Conservation (phyloP, 2,888 invertebrate genomes). For the Torymus tubicola region DNA sequence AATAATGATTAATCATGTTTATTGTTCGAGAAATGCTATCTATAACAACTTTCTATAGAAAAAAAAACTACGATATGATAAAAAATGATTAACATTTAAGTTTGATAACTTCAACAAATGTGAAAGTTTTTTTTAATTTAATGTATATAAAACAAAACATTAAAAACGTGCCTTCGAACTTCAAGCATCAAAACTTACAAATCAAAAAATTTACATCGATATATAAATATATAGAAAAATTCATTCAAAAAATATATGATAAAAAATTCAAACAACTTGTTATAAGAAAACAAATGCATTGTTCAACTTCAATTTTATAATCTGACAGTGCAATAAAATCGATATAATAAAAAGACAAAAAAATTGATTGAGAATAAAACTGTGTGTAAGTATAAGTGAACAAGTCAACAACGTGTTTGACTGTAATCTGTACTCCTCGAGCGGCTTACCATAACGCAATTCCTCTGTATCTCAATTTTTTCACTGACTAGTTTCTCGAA, state of each 20-base stretch:
- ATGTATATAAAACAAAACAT: slow-evolving; percentile 42
- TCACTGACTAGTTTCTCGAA: slow-evolving; percentile 92
- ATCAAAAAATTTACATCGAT: slow-evolving; percentile 22
- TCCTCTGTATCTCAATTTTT: slow-evolving; percentile 93
- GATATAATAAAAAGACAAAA: slow-evolving; percentile 29
- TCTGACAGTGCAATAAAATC: slow-evolving; percentile 32
- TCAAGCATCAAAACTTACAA: slow-evolving; percentile 46
- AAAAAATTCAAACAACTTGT: slow-evolving; percentile 16
- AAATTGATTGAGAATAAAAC: slow-evolving; percentile 34
- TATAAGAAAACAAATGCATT: slow-evolving; percentile 20
- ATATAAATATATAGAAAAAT: slow-evolving; percentile 17
- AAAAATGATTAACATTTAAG: slow-evolving; percentile 12
- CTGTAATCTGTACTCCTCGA: slow-evolving; percentile 55
- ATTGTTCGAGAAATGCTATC: neutral
- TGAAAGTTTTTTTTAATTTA: too few species aligned
- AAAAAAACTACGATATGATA: neutral
- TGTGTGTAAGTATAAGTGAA: slow-evolving; percentile 47
- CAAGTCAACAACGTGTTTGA: slow-evolving; percentile 49
- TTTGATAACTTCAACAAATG: too few species aligned
- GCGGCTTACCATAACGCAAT: slow-evolving; percentile 88
- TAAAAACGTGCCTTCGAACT: slow-evolving; percentile 50
- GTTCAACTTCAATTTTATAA: slow-evolving; percentile 22
- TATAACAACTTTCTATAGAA: slow-evolving; percentile 11
- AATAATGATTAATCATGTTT: too few species aligned
- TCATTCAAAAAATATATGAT: slow-evolving; percentile 31